phyloP scores from a whole-genome alignment of 2,888 invertebrate species.

The Lypha dubia region DNA sequence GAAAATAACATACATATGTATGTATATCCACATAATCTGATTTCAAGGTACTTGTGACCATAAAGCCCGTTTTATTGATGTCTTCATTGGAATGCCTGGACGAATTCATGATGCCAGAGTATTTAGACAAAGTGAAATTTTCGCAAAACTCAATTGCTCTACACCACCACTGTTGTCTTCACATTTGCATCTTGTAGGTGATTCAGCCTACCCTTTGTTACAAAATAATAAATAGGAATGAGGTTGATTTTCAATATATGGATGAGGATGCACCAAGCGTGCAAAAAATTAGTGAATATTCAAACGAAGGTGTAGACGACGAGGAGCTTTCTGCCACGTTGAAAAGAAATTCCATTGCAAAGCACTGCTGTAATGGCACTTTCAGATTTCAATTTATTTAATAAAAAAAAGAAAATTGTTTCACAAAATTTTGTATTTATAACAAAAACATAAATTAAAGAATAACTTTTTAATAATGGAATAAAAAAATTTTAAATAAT shows the following conservation, averaged over 20 bases:
- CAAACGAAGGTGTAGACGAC: not conserved
- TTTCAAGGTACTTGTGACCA: conserved; percentile 7
- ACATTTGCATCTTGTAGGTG: conserved; percentile 1
- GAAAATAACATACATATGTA: too few species aligned
- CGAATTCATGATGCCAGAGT: conserved; percentile 13
- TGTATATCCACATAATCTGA: not conserved
- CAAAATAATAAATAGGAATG: conserved; percentile 4
- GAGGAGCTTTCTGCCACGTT: not conserved
- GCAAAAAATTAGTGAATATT: not conserved
- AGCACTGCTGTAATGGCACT: not conserved
- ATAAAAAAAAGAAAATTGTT: not conserved
- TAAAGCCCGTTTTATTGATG: conserved; percentile 3
- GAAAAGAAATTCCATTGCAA: conserved; percentile 11
- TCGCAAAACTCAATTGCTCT: conserved; percentile 12
- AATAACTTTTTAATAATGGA: too few species aligned
- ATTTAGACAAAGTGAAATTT: too few species aligned
- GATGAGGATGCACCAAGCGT: not conserved
- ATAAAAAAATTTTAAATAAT: too few species aligned
- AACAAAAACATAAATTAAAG: too few species aligned
- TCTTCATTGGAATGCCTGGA: conserved; percentile 6
- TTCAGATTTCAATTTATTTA: not conserved
- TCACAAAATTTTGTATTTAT: not conserved
- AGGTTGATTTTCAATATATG: not conserved
- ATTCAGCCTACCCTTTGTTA: not conserved
- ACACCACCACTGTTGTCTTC: too few species aligned